These are phyloP conservation scores for Apodemia zela DNA, from an alignment of 2,888 invertebrate genomes.

Conservation along the genomic window DNA sequence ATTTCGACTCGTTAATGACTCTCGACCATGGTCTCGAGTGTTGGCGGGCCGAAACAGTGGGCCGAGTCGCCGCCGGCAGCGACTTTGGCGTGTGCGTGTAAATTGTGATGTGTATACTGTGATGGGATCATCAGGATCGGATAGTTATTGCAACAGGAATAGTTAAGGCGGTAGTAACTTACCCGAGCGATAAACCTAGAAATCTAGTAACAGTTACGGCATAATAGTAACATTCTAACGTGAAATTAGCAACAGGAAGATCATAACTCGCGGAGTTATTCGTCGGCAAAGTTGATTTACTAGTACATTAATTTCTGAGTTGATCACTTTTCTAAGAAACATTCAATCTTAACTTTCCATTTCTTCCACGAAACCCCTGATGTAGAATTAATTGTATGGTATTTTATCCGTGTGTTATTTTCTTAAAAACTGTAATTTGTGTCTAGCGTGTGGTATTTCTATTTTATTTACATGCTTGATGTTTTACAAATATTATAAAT, in stretches of 20 bases:
- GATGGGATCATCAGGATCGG: no score
- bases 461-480: no score
- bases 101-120: no score
- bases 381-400: slow-evolving; percentile 3
- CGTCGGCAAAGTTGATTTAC: not conserved
- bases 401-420: not conserved
- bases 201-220: not conserved
- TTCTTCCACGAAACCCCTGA: slow-evolving; percentile 19
- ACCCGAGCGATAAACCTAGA: not conserved
- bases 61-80: no score
- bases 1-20: no score
- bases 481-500: no score
- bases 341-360: slow-evolving; percentile 20
- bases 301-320: slow-evolving; percentile 3
- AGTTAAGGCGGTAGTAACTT: not conserved
- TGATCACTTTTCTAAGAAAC: slow-evolving; percentile 21
- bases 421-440: not conserved
- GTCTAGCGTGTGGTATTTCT: no score
- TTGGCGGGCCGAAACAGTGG: no score
- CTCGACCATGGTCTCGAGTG: no score
- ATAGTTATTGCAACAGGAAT: not conserved
- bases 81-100: no score
- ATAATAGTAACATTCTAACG: not conserved
- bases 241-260: slow-evolving; percentile 1
- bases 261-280: slow-evolving; percentile 3